Conservation (phyloP, 1,140 invertebrate species). For the Tetramorium parvispinum region DNA sequence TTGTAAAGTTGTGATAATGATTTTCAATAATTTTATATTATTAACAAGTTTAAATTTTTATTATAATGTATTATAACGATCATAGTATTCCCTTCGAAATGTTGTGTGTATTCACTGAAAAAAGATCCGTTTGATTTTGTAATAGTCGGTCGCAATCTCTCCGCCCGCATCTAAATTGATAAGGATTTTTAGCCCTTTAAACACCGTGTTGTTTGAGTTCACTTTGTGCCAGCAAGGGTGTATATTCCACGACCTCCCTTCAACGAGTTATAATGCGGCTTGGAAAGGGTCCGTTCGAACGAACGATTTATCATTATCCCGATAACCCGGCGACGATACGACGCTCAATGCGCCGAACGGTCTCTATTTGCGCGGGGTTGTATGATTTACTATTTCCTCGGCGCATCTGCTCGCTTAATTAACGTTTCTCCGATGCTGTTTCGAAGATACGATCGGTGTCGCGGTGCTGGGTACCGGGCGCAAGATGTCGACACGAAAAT, state of each 20-base stretch:
- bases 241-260: constrained; percentile 74
- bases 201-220: constrained; percentile 33
- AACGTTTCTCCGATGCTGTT: constrained; percentile 73
- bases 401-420: constrained; percentile 79
- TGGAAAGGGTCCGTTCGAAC: constrained; percentile 68
- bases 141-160: background rate
- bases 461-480: background rate
- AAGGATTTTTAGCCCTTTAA: constrained; percentile 42
- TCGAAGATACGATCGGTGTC: constrained; percentile 64
- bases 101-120: background rate
- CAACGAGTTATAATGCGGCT: constrained; percentile 75
- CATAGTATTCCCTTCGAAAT: background rate
- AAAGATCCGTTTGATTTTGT: background rate
- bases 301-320: constrained; percentile 82
- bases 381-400: constrained; percentile 82
- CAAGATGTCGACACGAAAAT: constrained; percentile 59
- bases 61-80: background rate
- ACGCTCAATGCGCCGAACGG: constrained; percentile 71
- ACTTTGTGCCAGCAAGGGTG: constrained; percentile 51
- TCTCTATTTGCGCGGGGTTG: constrained; percentile 67
- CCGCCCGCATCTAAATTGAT: constrained; percentile 9
- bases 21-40: background rate
- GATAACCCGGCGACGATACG: constrained; percentile 82
- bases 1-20: background rate
- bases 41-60: background rate